Percentiles rank a stretch among this genome's conserved stretches.
These are phyloP conservation scores for Dysmachus trigonus DNA, from an alignment of 2,888 invertebrate species.

Conservation along the genomic window DNA sequence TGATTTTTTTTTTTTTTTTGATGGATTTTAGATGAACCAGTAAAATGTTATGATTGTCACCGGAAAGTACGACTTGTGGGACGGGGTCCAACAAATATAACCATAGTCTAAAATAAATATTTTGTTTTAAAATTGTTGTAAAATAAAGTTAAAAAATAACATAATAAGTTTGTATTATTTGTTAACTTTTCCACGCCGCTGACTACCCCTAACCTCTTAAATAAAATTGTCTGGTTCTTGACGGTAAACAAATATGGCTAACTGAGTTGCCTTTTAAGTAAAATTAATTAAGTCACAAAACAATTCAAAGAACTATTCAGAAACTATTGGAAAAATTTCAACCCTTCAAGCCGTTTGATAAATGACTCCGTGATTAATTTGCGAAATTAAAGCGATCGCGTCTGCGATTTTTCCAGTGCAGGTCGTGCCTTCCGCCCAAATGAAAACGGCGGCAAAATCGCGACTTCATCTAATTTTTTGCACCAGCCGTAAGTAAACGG, in stretches of 20 bases:
- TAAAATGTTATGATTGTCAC: too few relatives aligned
- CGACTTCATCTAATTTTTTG: conserved; percentile 30
- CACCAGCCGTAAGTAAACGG: conserved; percentile 9
- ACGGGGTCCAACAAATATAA: too few relatives aligned
- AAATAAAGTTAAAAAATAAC: too few relatives aligned
- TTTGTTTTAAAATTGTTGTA: too few relatives aligned
- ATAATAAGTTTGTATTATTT: too few relatives aligned
- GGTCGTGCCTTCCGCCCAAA: conserved; percentile 24
- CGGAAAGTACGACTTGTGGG: too few relatives aligned
- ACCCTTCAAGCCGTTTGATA: conserved; percentile 16
- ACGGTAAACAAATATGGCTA: not conserved
- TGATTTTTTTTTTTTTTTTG: too few relatives aligned
- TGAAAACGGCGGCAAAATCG: conserved; percentile 11
- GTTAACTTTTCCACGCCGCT: too few relatives aligned
- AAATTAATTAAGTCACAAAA: not conserved
- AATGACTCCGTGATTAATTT: conserved; percentile 46
- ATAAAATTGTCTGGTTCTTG: too few relatives aligned
- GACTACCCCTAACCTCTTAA: too few relatives aligned
- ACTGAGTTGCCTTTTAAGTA: not conserved
- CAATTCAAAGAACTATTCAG: not conserved
- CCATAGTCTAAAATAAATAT: too few relatives aligned
- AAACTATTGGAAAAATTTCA: conserved; percentile 14
- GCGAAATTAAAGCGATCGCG: conserved; percentile 45
- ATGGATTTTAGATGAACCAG: too few relatives aligned
- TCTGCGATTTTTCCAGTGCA: conserved; percentile 34